A percentile compares a stretch with the other conserved stretches of the same genome.
phyloP scores from a whole-genome alignment of 2,888 invertebrate species.

The Toxonevra muliebris region DNA sequence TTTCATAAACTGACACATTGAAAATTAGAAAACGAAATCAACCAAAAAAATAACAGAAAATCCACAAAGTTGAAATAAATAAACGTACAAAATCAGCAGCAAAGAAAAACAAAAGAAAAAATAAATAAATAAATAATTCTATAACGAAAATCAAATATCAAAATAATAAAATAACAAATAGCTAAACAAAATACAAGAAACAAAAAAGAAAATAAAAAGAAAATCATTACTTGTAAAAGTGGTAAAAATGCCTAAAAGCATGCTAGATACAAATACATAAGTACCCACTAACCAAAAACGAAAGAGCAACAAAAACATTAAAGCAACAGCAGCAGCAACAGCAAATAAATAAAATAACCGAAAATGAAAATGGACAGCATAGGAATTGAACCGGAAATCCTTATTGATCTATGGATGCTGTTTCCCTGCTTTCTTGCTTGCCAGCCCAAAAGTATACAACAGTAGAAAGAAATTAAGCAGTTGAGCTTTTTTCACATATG shows the following conservation, averaged over 20 bases:
- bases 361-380: slow-evolving; percentile 30
- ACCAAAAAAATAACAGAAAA: slow-evolving; percentile 16
- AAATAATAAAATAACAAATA: not conserved
- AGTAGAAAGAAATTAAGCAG: slow-evolving; percentile 25
- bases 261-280: slow-evolving; percentile 8
- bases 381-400: slow-evolving; percentile 61
- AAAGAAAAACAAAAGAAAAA: not conserved
- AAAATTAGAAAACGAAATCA: slow-evolving; percentile 36
- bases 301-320: slow-evolving; percentile 2
- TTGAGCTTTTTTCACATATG: not conserved
- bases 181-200: slow-evolving; percentile 1
- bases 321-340: slow-evolving; percentile 12
- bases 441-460: not conserved
- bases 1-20: slow-evolving; percentile 34
- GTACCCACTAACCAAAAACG: slow-evolving; percentile 2
- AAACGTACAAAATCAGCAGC: slow-evolving; percentile 2
- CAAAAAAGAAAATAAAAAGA: not conserved
- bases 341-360: slow-evolving; percentile 13
- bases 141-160: slow-evolving; percentile 22
- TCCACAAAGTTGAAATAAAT: not conserved
- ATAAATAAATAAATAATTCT: not conserved
- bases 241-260: slow-evolving; percentile 15
- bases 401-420: slow-evolving; percentile 55
- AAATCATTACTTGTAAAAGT: slow-evolving; percentile 18
- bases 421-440: slow-evolving; percentile 22